These are phyloP conservation scores for Urophycis tenuis DNA, from an alignment of 2,797 vertebrate genomes.

Conservation along the genomic window DNA sequence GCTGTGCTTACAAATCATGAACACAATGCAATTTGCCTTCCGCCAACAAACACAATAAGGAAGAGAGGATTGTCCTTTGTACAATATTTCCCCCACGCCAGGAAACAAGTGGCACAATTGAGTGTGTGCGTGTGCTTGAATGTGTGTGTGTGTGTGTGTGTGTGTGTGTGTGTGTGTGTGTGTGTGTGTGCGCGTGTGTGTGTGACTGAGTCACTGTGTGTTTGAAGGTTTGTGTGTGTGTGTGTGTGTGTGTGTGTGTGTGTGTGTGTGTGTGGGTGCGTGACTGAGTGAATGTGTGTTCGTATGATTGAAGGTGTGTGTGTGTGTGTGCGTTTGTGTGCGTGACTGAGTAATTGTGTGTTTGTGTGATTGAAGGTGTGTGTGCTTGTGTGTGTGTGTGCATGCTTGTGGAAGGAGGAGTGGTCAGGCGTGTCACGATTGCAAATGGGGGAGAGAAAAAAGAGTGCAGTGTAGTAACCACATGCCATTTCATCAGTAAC, in stretches of 20 bases:
- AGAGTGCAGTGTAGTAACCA: conserved; percentile 24
- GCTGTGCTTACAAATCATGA: conserved; percentile 36
- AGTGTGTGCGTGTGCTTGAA: conserved; percentile 24
- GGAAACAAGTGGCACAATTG: conserved; percentile 22
- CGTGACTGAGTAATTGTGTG: conserved; percentile 1
- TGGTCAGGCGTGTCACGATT: conserved; percentile 52
- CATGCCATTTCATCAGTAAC: conserved; percentile 14
- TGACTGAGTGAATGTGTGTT: neutral
- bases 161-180: neutral
- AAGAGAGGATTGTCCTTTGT: conserved; percentile 48
- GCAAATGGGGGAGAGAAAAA: conserved; percentile 32
- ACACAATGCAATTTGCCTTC: conserved; percentile 33
- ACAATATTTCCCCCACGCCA: conserved; percentile 35
- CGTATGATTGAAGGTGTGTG: neutral
- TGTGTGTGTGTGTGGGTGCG: conserved; percentile 23
- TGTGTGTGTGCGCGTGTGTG: neutral
- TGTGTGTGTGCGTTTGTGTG: neutral
- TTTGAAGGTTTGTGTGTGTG: conserved; percentile 14
- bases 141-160: neutral
- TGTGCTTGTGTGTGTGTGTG: neutral
- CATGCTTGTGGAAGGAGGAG: neutral
- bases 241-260: neutral
- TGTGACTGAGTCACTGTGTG: conserved; percentile 1
- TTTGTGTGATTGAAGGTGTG: conserved; percentile 24
- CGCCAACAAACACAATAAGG: conserved; percentile 46